phyloP scores from a whole-genome alignment of 2,888 invertebrate genomes.

The Trissoscelio sp. region DNA sequence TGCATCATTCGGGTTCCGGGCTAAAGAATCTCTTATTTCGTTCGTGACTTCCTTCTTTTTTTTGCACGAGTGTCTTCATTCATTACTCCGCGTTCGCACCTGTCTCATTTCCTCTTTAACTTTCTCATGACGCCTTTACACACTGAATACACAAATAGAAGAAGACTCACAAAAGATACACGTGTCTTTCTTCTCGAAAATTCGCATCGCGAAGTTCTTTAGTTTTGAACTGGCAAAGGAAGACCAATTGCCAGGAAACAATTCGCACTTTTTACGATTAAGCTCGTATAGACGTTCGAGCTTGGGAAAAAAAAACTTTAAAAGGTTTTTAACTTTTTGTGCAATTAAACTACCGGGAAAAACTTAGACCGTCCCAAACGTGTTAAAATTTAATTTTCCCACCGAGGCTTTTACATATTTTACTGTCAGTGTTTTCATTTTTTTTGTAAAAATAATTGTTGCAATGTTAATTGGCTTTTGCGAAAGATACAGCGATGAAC shows the following conservation, averaged over 20 bases:
- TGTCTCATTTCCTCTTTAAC: constrained; percentile 64
- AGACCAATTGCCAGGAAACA: constrained; percentile 67
- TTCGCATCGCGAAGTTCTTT: constrained; percentile 64
- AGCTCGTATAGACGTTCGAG: constrained; percentile 51
- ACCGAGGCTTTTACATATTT: constrained; percentile 40
- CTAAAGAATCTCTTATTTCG: constrained; percentile 57
- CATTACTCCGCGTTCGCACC: constrained; percentile 62
- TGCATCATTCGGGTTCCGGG: constrained; percentile 38
- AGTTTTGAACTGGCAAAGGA: constrained; percentile 60
- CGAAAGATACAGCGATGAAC: background rate
- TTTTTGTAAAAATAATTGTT: constrained; percentile 2
- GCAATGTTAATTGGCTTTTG: background rate
- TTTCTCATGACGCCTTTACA: constrained; percentile 50
- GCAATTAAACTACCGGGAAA: constrained; percentile 35
- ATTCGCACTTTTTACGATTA: constrained; percentile 68
- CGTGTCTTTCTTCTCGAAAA: constrained; percentile 62
- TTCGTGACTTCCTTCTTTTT: constrained; percentile 46
- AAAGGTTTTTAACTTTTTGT: constrained; percentile 67
- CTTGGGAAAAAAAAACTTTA: constrained; percentile 45
- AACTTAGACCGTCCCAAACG: constrained; percentile 26
- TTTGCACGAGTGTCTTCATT: constrained; percentile 61
- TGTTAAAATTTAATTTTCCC: constrained; percentile 52
- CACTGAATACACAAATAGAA: constrained; percentile 60
- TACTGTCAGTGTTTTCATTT: constrained; percentile 2
- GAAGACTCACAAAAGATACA: constrained; percentile 62